These are phyloP conservation scores for Pachymerium ferrugineum DNA, from an alignment of 2,888 invertebrate genomes.

Conservation along the genomic window DNA sequence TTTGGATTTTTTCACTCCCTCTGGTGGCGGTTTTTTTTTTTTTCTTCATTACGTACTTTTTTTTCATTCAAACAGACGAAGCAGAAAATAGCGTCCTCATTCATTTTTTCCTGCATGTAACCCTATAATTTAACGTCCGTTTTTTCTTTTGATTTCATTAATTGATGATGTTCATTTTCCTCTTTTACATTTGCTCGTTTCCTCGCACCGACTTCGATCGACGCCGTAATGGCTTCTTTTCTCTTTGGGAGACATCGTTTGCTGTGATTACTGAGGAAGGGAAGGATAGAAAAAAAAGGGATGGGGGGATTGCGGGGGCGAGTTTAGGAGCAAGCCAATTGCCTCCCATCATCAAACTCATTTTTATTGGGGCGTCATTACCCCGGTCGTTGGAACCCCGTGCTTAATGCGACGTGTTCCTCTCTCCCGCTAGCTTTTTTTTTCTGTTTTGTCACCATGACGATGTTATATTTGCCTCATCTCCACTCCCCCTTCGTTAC, in stretches of 20 bases:
- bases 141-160: neutral
- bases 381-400: conserved; percentile 22
- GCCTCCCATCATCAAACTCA: conserved; percentile 27
- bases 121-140: neutral
- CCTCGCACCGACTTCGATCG: conserved; percentile 17
- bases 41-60: too few relatives aligned
- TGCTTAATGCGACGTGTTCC: conserved; percentile 21
- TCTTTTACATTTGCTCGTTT: conserved; percentile 22
- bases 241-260: conserved; percentile 19
- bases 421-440: neutral
- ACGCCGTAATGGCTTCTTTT: conserved; percentile 17
- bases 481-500: conserved; percentile 26
- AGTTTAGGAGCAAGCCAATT: conserved; percentile 22
- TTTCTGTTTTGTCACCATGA: conserved; percentile 21
- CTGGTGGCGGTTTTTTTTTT: too few relatives aligned
- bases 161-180: conserved; percentile 27
- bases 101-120: neutral
- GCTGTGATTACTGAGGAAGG: conserved; percentile 22
- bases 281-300: neutral
- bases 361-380: conserved; percentile 23
- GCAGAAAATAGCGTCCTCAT: neutral
- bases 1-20: too few relatives aligned
- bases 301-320: neutral
- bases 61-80: too few relatives aligned
- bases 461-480: conserved; percentile 23